Conservation (phyloP, 2,888 invertebrate species). For the Antheraea assamensis region DNA sequence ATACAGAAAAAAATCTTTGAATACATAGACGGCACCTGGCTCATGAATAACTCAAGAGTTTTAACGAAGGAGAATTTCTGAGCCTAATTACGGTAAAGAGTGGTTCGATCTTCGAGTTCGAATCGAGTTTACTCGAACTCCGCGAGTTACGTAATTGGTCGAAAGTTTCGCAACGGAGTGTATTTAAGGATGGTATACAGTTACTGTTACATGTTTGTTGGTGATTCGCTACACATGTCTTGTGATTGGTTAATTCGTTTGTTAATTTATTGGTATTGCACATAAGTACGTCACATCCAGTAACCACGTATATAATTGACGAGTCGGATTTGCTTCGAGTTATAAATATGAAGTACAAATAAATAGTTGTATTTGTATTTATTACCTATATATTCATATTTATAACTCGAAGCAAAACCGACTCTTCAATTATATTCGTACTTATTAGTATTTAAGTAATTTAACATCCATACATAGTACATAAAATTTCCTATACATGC, state of each 20-base stretch:
- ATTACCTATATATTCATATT: too few species aligned
- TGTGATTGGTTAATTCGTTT: constrained; percentile 21
- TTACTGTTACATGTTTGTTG: constrained; percentile 24
- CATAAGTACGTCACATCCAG: too few species aligned
- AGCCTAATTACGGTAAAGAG: constrained; percentile 31
- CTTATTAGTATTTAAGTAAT: too few species aligned
- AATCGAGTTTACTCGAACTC: constrained; percentile 30
- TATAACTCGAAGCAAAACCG: too few species aligned
- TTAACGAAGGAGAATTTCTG: constrained; percentile 34
- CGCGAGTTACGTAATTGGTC: constrained; percentile 39
- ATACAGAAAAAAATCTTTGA: not conserved
- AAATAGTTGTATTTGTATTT: too few species aligned
- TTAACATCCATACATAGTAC: too few species aligned
- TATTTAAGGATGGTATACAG: constrained; percentile 32
- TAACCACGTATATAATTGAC: too few species aligned
- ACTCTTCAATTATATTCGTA: too few species aligned
- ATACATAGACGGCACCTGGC: constrained; percentile 6
- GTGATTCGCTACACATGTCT: constrained; percentile 30
- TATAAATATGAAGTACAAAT: too few species aligned
- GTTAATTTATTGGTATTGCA: not conserved
- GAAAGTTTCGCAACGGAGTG: constrained; percentile 41
- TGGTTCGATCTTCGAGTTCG: constrained; percentile 30
- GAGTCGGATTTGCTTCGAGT: too few species aligned
- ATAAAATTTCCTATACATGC: too few species aligned
- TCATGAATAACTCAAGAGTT: constrained; percentile 14